Base-by-base conservation (phyloP, 1,140 invertebrate species). In the Homarus americanus region DNA sequence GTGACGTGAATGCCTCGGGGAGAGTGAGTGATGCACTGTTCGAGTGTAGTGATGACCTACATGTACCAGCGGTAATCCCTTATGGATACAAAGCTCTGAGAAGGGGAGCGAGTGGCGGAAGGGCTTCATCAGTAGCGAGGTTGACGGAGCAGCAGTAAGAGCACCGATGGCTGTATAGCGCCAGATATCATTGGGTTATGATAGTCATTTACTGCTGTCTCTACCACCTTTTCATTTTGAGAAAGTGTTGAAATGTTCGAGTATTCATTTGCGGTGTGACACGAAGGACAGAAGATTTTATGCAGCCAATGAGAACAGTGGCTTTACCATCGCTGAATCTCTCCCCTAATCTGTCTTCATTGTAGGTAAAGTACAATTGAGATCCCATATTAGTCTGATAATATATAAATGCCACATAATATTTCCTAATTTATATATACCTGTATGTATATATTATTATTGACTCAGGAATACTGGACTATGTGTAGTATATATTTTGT, bases 21-120 rank as follows among this genome's bases (percentile, higher is more conserved):
- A 63, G 24, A 9, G 24, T 32, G 32, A 32, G n/a, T 69, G 28
- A 69, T 7, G n/a, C 28, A 0, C 0, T 58, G 53, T 9, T 5
- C 63, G 24, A 20, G 24, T 15, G 44, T 28, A 3, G 79, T 28
- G 79, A 82, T 82, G 79, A 58, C 79, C 63, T 82, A 82, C 53
- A 82, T 82, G 79, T 82, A 32, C 79, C 20, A 63, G 49, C 15
- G 4, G 79, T 82, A 82, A 82, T 82, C 79, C 63, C 36, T 24
- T 36, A 15, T 82, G 32, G 28, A 15, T 58, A n/a, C n/a, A 32
- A 80, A 28, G 41, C 41, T 32, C 20, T 9, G n/a, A 34, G 32
- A 63, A 38, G 41, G 79, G 63, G 63, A 32, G 63, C 9, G 63
- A 20, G 12, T 4, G 12, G 12, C 10, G 28, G 1, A 32, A 63